phyloP scores from a whole-genome alignment of 2,888 invertebrate species.

The Cataglyphis cursor region DNA sequence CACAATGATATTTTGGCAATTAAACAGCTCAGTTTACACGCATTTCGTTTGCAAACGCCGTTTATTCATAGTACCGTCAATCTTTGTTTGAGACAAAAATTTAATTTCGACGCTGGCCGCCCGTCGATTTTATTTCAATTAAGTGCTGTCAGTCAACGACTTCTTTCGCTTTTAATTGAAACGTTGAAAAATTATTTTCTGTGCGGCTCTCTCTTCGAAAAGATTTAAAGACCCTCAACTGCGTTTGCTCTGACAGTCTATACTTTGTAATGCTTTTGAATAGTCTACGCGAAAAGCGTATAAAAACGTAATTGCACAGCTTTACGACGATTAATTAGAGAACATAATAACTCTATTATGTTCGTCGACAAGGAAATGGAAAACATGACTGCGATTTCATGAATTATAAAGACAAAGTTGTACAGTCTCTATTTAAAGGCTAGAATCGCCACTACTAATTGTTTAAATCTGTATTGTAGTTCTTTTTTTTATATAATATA shows the following conservation, averaged over 20 bases:
- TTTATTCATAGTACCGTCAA: conserved; percentile 43
- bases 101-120: conserved; percentile 33
- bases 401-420: conserved; percentile 5
- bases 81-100: conserved; percentile 56
- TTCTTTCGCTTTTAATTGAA: conserved; percentile 50
- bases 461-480: neutral
- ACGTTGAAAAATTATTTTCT: conserved; percentile 54
- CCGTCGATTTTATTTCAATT: conserved; percentile 55
- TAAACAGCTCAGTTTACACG: conserved; percentile 53
- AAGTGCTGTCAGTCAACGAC: conserved; percentile 50
- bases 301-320: conserved; percentile 47
- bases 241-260: conserved; percentile 26
- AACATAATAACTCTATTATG: conserved; percentile 47
- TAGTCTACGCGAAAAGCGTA: conserved; percentile 25
- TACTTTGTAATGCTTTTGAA: conserved; percentile 38
- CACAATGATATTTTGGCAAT: conserved; percentile 53
- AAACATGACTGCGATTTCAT: conserved; percentile 10
- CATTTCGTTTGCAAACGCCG: conserved; percentile 37
- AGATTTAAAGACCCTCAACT: conserved; percentile 28
- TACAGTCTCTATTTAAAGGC: conserved; percentile 23
- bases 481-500: neutral
- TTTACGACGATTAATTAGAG: conserved; percentile 54
- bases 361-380: conserved; percentile 23
- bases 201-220: neutral
- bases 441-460: neutral